Conservation (phyloP, 1,140 invertebrate species). For the Scaptomyza montana region DNA sequence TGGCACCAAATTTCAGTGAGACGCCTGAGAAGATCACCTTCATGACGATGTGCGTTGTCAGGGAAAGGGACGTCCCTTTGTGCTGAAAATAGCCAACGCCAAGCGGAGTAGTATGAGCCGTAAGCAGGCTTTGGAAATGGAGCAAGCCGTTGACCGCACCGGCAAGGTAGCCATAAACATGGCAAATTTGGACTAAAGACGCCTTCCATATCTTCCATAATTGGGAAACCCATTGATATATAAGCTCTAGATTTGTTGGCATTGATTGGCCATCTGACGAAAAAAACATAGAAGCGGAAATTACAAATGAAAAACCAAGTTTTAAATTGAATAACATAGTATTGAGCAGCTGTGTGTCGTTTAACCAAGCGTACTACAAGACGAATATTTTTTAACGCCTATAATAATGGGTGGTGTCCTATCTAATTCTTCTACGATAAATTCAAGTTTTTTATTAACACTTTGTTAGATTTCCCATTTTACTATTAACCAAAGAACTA, state of each 20-base stretch:
- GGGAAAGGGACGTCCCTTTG: slow-evolving; percentile 94
- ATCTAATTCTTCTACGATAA: too few relatives aligned
- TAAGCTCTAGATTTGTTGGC: slow-evolving; percentile 87
- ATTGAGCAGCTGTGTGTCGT: background rate
- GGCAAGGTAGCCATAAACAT: slow-evolving; percentile 89
- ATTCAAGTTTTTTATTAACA: too few relatives aligned
- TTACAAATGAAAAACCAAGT: background rate
- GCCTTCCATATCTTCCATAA: slow-evolving; percentile 86
- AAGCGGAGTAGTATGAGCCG: slow-evolving; percentile 85
- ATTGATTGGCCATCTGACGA: slow-evolving; percentile 88
- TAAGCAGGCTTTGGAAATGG: slow-evolving; percentile 83
- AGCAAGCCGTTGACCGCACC: slow-evolving; percentile 87
- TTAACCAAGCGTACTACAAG: too few relatives aligned
- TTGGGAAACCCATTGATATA: slow-evolving; percentile 90
- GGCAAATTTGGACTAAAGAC: slow-evolving; percentile 95
- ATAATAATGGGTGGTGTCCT: too few relatives aligned
- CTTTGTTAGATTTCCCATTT: too few relatives aligned
- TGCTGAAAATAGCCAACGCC: slow-evolving; percentile 91
- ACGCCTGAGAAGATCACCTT: slow-evolving; percentile 86
- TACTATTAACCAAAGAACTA: too few relatives aligned
- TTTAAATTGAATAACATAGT: slow-evolving; percentile 1
- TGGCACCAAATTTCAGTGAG: slow-evolving; percentile 85
- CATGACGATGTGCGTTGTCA: slow-evolving; percentile 94
- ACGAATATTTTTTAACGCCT: too few relatives aligned
- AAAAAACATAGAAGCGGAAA: slow-evolving; percentile 53